Evolutionary conservation across 2,113 vertebrate species (phyloP), one percentile per base, ranked within the genome.

Genomic region (Regulus satrapa): DNA sequence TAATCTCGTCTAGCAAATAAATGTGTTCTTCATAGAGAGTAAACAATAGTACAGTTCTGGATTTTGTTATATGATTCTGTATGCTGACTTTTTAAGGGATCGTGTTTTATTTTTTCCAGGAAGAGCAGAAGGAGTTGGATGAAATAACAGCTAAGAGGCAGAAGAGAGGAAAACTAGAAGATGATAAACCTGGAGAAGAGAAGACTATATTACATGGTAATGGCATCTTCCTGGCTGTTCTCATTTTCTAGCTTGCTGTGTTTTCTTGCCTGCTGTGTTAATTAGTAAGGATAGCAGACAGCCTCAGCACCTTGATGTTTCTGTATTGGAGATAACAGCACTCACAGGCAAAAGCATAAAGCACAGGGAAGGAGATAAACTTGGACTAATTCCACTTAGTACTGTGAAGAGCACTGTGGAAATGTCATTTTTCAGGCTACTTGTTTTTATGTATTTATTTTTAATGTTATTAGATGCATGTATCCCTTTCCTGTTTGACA

Each of bases 111-210:
- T 96, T 96, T 74, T 92, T 89, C 83, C 87, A 99, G 99, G 99
- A 99, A 68, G 98, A 99, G 95, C 98, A 99, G 97, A 99, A 99
- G 79, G 99, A 99, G 92, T 96, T 99, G 90, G 99, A 99, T 98
- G 99, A 99, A 98, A 99, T 99, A 96, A 99, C 98, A 76, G 99
- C 99, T 56, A 99, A 99, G 97, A 98, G 99, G 89, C 99, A 99
- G 97, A 99, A 99, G 98, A 99, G 98, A 96, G 99, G 99, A 85
- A 99, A 98, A 96, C 98, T 98, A 25, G 99, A 99, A 94, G 99
- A 99, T 45, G 99, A 99, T 52, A 98, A 98, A 96, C 99, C 99
- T 69, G 99, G 98, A 61, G 99, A 99, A 63, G 99, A 99, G 96
- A 99, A 99, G 96, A 99, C 99, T 32, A 98, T 99, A 95, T 98